phyloP scores from a whole-genome alignment of 2,888 invertebrate species.

The Piscicola geometra region DNA sequence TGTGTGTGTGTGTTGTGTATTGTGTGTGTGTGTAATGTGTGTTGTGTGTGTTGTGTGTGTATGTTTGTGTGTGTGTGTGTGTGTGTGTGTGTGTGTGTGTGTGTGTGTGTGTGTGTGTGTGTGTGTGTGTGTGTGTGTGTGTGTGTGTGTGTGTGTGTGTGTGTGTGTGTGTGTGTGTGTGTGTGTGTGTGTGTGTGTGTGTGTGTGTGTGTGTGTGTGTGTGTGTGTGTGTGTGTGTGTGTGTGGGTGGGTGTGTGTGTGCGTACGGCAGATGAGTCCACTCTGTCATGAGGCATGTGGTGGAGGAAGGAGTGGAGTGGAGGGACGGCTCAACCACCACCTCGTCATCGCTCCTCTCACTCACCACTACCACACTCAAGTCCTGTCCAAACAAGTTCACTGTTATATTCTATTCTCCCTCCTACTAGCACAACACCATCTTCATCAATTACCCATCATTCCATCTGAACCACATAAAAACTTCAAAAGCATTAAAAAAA shows the following conservation, averaged over 20 bases:
- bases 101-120: constrained; percentile 15
- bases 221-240: constrained; percentile 22
- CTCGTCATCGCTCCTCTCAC: no score
- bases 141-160: constrained; percentile 15
- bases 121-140: constrained; percentile 12
- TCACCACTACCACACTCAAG: no score
- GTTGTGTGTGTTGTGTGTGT: constrained; percentile 16
- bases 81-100: neutral
- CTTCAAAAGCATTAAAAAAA: no score
- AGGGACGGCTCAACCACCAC: no score
- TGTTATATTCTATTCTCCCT: no score
- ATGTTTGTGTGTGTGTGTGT: constrained; percentile 3
- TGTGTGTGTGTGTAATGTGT: neutral
- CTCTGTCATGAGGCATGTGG: no score
- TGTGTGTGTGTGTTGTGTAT: neutral
- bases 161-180: constrained; percentile 20
- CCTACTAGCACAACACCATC: no score
- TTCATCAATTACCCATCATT: no score
- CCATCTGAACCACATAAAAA: no score
- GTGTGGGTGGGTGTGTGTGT: constrained; percentile 13
- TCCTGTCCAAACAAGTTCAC: no score
- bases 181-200: constrained; percentile 20
- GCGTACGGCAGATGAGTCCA: neutral
- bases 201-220: constrained; percentile 13
- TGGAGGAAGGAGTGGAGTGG: no score